Percentiles rank a stretch among this genome's conserved stretches.
These are phyloP conservation scores for Galeopterus variegatus DNA, from an alignment of 2,113 vertebrate species.

Conservation along the genomic window DNA sequence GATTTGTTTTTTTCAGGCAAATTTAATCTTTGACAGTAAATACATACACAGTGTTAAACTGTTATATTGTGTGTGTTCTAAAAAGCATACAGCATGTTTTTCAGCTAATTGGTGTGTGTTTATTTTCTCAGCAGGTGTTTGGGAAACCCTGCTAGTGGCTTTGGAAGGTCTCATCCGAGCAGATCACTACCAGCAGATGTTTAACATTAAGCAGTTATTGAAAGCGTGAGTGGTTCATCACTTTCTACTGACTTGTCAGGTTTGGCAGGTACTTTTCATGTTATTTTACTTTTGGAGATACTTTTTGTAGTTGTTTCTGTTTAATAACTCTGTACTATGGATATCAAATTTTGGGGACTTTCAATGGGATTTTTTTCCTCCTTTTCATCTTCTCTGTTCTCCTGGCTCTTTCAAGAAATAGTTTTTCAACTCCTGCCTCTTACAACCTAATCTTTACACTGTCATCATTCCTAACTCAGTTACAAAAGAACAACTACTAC, in stretches of 20 bases:
- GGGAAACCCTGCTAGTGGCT: conserved; percentile 94
- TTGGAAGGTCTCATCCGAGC: conserved; percentile 96
- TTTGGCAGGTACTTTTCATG: conserved; percentile 94
- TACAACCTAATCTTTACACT: not conserved
- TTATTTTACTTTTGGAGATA: not conserved
- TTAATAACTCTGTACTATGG: not conserved
- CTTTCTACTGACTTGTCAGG: conserved; percentile 97
- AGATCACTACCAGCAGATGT: conserved; percentile 95
- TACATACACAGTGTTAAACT: not conserved
- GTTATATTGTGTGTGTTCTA: not conserved
- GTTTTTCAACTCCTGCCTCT: not conserved
- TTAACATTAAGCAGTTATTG: conserved; percentile 96
- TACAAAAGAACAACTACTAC: not conserved
- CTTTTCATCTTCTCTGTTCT: not conserved
- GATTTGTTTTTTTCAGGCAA: not conserved
- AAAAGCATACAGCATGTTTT: not conserved
- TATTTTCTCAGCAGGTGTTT: conserved; percentile 93
- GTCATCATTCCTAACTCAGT: not conserved
- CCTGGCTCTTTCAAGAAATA: not conserved
- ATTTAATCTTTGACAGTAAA: conserved; percentile 7
- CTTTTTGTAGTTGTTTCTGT: not conserved
- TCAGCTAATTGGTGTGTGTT: conserved; percentile 45
- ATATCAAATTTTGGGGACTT: not conserved
- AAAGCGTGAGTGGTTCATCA: conserved; percentile 96
- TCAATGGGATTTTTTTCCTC: not conserved